Conservation (phyloP, 2,113 vertebrate species). For the Eptesicus fuscus region DNA sequence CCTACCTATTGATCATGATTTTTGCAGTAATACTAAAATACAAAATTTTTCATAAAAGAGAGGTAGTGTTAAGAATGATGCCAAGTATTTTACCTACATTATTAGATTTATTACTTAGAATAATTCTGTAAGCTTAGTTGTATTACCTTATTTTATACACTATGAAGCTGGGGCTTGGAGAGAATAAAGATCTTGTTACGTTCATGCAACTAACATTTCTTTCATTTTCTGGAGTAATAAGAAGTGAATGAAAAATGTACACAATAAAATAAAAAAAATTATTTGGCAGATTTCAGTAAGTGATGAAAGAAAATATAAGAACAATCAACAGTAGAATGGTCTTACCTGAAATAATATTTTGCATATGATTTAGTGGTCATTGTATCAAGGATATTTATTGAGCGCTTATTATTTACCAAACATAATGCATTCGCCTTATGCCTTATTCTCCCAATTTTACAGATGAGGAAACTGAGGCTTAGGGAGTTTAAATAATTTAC, state of each 20-base stretch:
- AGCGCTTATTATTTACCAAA: background rate
- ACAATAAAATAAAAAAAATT: background rate
- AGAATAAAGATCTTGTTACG: background rate
- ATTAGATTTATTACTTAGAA: background rate
- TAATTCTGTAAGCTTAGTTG: background rate
- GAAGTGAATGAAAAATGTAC: background rate
- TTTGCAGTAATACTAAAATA: background rate
- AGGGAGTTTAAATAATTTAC: background rate
- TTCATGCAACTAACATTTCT: background rate
- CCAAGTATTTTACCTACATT: background rate
- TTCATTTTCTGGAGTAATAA: slow-evolving; percentile 13
- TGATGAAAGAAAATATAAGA: background rate
- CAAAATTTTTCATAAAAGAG: background rate
- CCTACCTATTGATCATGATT: background rate
- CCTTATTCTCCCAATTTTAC: background rate
- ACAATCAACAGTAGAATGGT: background rate
- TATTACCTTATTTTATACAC: background rate
- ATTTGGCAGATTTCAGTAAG: background rate
- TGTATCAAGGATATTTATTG: background rate
- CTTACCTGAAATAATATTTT: background rate
- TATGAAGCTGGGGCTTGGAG: background rate
- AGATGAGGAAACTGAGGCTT: background rate
- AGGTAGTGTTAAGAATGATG: background rate
- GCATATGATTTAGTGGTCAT: background rate
- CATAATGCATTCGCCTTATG: background rate